These are phyloP conservation scores for Pseudomyrmex concolor DNA, from an alignment of 1,140 invertebrate genomes.

Conservation along the genomic window DNA sequence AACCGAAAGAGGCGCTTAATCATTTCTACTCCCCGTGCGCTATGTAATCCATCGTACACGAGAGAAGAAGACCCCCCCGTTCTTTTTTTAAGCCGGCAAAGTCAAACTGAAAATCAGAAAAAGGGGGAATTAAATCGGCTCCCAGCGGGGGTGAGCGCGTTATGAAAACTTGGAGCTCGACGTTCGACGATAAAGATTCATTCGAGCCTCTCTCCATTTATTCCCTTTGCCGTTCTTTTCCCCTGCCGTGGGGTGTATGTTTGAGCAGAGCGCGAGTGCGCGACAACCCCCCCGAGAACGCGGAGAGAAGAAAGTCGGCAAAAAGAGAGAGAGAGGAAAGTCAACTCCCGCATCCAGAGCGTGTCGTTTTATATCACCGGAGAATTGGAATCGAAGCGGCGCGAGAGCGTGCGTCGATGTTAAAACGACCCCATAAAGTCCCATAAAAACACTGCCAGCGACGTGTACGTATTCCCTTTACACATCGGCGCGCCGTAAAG, in stretches of 20 bases:
- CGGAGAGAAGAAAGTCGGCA: background rate
- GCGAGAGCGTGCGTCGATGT: slow-evolving; percentile 63
- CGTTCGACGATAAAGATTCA: slow-evolving; percentile 70
- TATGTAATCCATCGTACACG: slow-evolving; percentile 45
- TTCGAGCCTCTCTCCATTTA: slow-evolving; percentile 52
- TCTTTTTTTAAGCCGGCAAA: background rate
- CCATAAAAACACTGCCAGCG: slow-evolving; percentile 64
- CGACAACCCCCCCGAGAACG: slow-evolving; percentile 49
- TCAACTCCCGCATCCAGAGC: slow-evolving; percentile 52
- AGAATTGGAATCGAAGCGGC: slow-evolving; percentile 79
- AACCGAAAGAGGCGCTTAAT: slow-evolving; percentile 34
- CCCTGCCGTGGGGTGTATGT: slow-evolving; percentile 32
- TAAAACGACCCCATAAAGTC: slow-evolving; percentile 74
- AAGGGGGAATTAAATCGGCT: slow-evolving; percentile 68
- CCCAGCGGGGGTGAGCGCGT: slow-evolving; percentile 53
- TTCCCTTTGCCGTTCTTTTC: slow-evolving; percentile 59
- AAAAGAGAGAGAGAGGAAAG: slow-evolving; percentile 58
- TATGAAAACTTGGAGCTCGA: slow-evolving; percentile 69
- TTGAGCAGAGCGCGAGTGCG: slow-evolving; percentile 63
- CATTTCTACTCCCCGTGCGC: slow-evolving; percentile 30
- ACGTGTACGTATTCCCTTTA: slow-evolving; percentile 26
- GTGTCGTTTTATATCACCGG: slow-evolving; percentile 78
- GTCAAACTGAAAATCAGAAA: slow-evolving; percentile 66
- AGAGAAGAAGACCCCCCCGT: slow-evolving; percentile 17
- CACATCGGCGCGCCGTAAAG: slow-evolving; percentile 33